Base-by-base conservation (phyloP, 1,140 invertebrate species). In the Meteorus sp. region DNA sequence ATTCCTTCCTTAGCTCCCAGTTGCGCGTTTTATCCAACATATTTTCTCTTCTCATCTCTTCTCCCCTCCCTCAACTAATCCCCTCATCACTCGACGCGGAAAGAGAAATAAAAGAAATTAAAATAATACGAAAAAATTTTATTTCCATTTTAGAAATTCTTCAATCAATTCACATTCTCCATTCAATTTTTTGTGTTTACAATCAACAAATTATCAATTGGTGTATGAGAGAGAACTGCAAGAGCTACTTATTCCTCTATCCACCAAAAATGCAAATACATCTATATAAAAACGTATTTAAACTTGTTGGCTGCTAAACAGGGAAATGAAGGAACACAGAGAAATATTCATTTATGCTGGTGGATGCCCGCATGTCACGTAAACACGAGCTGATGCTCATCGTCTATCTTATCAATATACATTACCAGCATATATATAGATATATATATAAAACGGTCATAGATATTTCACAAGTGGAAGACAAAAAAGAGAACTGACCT, bases 1-100 rank as follows among this genome's bases (percentile, higher is more conserved):
- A 78, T 77, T 75, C 75, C 67, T 74, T 68, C 62, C 74, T 69
- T 65, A 63, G 62, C 66, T 73, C 61, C 62, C 63, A 62, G 62
- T 60, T n/a, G n/a, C n/a, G n/a, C n/a, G n/a, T n/a, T n/a, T n/a
- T n/a, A n/a, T n/a, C n/a, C 64, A 61, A 67, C 65, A 66, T 31
- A 61, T 64, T 59, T 64, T 57, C 53, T 54, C 20, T 17, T 25
- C 22, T 19, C 35, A 19, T 19, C 23, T 22, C 19, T 31, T 59
- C 35, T 25, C 33, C 6, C 29, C 11, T 57, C 27, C 2, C 31
- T 11, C 19, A 11, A 35, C 35, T 13, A 48, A 48, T 13, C n/a
- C 19, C 15, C 23, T 22, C 20, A 47, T 17, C n/a, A 47, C n/a
- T 33, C 19, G 23, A 15, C 17, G 20, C 2, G 20, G 3, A 56